Evolutionary conservation across 2,888 invertebrate genomes (phyloP), one percentile per base, ranked within the genome.

Genomic region (Horisme vitalbata): DNA sequence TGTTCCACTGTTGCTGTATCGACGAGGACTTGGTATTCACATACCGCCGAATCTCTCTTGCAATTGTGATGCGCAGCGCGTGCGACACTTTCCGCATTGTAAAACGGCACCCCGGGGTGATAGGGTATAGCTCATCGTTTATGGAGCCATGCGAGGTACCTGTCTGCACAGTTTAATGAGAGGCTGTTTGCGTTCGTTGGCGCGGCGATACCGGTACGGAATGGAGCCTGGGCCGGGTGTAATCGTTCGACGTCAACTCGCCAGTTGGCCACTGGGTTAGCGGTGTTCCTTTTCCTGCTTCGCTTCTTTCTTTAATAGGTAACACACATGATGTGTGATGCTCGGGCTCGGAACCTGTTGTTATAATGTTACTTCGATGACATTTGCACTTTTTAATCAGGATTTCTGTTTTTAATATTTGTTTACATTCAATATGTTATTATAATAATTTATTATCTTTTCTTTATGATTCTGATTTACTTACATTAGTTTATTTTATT

Each of bases 251-350:
- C 72, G 79, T 73, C 70, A 80, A 64, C 71, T 78, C 75, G 83
- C 72, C 79, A 88, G 85, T 89, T 86, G 88, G 87, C 87, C 86
- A 89, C 85, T 88, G 80, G 88, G 89, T 88, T 87, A 89, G 77
- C 85, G 77, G 82, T 76, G 83, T 75, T 83, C 86, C 83, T 86
- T 85, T 88, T 87, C 88, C 86, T 85, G 87, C 79, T 76, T 71
- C 60, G 72, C 74, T 72, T 73, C 79, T 78, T 59, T 59, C 54
- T 59, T 74, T 83, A 83, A 86, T 80, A 64, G 77, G 73, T 76
- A 68, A 70, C 72, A 71, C 62, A 70, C 66, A 65, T 65, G 57
- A 64, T 67, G 63, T 62, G 64, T 67, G 71, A 68, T 71, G 65
- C 59, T 65, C 50, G 48, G 52, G 55, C 59, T 64, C 45, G 45